A percentile compares a stretch with the other conserved stretches of the same genome.
phyloP scores from a whole-genome alignment of 2,797 vertebrate species.

The Cynopterus sphinx region DNA sequence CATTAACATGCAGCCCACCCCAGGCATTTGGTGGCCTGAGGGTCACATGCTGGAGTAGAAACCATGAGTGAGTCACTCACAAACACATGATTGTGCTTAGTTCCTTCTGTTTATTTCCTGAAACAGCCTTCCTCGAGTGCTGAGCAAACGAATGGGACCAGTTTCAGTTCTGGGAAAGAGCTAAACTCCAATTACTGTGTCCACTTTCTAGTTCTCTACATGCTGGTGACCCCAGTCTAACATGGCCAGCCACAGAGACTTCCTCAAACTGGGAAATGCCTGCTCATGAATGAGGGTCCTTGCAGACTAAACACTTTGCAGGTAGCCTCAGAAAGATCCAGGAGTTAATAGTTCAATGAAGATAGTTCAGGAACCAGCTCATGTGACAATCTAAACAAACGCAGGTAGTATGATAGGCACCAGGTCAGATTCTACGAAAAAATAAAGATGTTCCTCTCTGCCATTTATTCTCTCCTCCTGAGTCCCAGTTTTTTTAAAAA shows the following conservation, averaged over 20 bases:
- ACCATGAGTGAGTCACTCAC: background rate
- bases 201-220: background rate
- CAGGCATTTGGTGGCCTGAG: background rate
- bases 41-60: background rate
- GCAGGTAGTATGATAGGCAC: background rate
- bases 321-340: background rate
- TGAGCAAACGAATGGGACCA: background rate
- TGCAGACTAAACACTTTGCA: background rate
- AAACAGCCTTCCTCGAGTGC: slow-evolving; percentile 39
- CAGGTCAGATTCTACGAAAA: background rate
- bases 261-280: slow-evolving; percentile 21
- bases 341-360: background rate
- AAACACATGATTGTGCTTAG: slow-evolving; percentile 28
- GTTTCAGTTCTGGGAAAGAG: slow-evolving; percentile 61
- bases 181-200: background rate
- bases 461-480: background rate
- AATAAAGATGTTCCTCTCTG: background rate
- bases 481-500: background rate
- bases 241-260: background rate
- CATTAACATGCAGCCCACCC: background rate
- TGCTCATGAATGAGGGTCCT: background rate
- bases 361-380: background rate
- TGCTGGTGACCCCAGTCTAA: background rate
- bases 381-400: background rate
- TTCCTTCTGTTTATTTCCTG: slow-evolving; percentile 58